Conservation (phyloP, 37 sponge, comb jelly and placozoan genomes). For the Ephydatia muelleri region DNA sequence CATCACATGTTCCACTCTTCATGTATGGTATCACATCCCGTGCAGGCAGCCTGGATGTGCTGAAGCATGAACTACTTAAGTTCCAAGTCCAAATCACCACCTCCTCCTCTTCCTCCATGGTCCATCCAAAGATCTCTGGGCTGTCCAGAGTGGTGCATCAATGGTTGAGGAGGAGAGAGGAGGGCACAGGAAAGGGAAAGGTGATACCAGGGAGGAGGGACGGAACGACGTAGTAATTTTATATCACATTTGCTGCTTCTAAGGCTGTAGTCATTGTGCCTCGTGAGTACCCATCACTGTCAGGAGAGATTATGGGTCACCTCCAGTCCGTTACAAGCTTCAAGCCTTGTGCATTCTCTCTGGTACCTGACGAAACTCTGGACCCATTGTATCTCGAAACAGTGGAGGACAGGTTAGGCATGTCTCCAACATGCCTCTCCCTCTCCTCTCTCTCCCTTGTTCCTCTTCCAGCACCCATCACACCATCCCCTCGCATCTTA, state of each 20-base stretch:
- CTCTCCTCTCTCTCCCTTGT: not conserved
- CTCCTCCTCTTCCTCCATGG: not conserved
- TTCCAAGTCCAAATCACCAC: conserved; percentile 2
- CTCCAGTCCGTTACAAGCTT: conserved; percentile 51
- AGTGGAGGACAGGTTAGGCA: conserved; percentile 48
- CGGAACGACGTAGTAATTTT: no score
- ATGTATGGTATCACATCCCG: not conserved
- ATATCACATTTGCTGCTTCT: no score
- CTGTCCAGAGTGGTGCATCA: conserved; percentile 27
- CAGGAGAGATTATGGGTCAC: conserved; percentile 61
- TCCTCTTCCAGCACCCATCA: no score
- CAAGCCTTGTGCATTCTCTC: conserved; percentile 57
- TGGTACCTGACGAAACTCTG: conserved; percentile 12
- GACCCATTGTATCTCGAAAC: conserved; percentile 36
- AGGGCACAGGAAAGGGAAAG: not conserved
- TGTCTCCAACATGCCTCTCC: not conserved
- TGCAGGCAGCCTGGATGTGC: not conserved
- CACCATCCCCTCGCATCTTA: not conserved
- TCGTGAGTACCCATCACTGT: conserved; percentile 63
- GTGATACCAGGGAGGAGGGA: not conserved
- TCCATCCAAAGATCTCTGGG: conserved; percentile 54
- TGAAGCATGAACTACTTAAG: conserved; percentile 29
- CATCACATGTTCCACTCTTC: no score
- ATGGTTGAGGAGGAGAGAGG: no score
- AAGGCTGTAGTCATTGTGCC: not conserved